phyloP scores from a whole-genome alignment of 2,797 vertebrate genomes.

The Mormyrus hasselquistii region DNA sequence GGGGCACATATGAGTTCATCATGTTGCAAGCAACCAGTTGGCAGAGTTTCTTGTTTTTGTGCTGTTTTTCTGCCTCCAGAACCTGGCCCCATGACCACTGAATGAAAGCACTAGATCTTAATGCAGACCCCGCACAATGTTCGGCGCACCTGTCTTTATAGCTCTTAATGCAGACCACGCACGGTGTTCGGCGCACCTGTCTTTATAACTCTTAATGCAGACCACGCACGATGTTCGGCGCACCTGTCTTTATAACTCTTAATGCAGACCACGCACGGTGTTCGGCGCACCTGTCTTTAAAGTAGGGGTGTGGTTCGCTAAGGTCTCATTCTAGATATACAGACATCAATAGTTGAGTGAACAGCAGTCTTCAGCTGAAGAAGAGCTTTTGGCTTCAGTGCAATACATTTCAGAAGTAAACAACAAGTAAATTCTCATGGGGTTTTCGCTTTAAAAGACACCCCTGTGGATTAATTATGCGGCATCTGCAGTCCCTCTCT shows the following conservation, averaged over 20 bases:
- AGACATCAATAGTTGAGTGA: neutral
- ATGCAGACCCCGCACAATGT: no score
- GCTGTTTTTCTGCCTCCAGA: neutral
- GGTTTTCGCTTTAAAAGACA: neutral
- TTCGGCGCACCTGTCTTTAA: neutral
- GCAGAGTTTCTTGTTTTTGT: neutral
- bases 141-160: no score
- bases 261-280: no score
- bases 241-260: no score
- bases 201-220: no score
- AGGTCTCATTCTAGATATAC: neutral
- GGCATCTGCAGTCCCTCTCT: neutral
- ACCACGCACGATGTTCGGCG: no score
- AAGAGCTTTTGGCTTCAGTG: neutral
- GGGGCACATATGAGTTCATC: neutral
- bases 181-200: no score
- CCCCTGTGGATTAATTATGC: constrained; percentile 17
- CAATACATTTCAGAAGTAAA: neutral
- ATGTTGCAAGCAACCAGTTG: neutral
- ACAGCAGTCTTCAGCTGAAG: neutral
- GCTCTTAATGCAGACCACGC: no score
- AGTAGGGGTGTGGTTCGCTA: neutral
- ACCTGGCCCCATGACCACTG: neutral
- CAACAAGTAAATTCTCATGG: neutral
- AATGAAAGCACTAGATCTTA: neutral